Base-by-base conservation (phyloP, 2,113 vertebrate species). In the Ibidorhyncha struthersii region DNA sequence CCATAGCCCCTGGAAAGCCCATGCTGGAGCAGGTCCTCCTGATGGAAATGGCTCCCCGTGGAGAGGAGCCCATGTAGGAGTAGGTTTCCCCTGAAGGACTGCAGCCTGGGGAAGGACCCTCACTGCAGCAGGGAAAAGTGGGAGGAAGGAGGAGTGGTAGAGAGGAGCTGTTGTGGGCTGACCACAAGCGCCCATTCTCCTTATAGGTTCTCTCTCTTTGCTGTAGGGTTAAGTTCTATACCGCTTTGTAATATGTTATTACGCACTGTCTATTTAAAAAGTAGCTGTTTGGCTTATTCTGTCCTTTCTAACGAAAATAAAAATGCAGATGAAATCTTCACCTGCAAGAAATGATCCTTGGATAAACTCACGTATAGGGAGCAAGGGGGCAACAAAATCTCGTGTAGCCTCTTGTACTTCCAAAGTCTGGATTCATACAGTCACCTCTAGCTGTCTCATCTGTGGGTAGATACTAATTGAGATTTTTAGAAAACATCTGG, bases 401-500 rank as follows among this genome's bases (percentile, higher is more conserved):
- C 32, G 80, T 73, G 71, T 43, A 74, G 50, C 9, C 17, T 43
- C n/a, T 36, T 47, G 10, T 59, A 55, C 30, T 85, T 23, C 14
- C 16, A 22, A 40, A 43, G 30, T 9, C 32, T 70, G 49, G 11
- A 5, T 66, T 85, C 38, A 25, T 49, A 7, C 18, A 26, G 30
- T 25, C 82, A 63, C 38, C 53, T 73, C 47, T 66, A 29, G 36
- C 69, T 22, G 38, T 29, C 80, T 82, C 30, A 27, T 59, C 83
- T 76, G 56, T 53, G 66, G 47, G 50, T 78, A 89, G 87, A 40
- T 19, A 55, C 38, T 90, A 50, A 91, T 14, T 23, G 85, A 84
- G 65, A 43, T 22, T 45, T 84, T 91, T 87, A 73, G 74, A 63
- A 88, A 85, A 80, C 80, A 93, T 85, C 92, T 96, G 90, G n/a